Evolutionary conservation across 1,140 invertebrate species (phyloP).

Genomic region (Rhopalosiphum padi): DNA sequence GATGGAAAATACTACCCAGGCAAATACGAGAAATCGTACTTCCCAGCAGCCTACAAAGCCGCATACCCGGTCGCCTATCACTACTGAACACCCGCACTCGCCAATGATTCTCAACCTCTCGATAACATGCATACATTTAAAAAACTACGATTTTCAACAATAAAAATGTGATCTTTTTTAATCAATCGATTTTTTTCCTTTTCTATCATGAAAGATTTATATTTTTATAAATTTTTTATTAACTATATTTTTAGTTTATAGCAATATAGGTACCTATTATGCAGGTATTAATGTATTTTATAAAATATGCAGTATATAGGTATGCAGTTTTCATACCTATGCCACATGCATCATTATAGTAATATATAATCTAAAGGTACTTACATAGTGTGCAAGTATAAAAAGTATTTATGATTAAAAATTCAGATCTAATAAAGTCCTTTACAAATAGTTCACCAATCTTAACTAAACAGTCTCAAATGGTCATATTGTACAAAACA

Average conservation of each 20-base stretch:
- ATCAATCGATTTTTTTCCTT: background rate
- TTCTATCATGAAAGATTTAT: background rate
- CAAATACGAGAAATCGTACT: constrained; percentile 1
- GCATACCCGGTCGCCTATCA: background rate
- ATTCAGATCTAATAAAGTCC: too few relatives aligned
- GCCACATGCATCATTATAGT: background rate
- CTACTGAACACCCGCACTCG: background rate
- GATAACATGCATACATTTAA: background rate
- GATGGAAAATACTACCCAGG: constrained; percentile 61
- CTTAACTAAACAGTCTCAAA: too few relatives aligned
- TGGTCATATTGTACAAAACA: too few relatives aligned
- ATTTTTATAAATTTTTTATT: too few relatives aligned
- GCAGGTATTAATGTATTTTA: background rate
- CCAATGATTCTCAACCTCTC: background rate
- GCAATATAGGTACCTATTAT: too few relatives aligned
- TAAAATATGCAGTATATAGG: background rate
- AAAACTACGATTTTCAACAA: background rate
- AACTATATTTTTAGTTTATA: too few relatives aligned
- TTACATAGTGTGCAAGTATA: too few relatives aligned
- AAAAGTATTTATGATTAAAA: too few relatives aligned
- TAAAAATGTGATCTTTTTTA: background rate
- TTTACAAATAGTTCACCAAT: too few relatives aligned
- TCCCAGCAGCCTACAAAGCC: background rate
- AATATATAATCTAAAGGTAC: too few relatives aligned
- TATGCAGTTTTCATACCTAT: background rate